Evolutionary conservation across 2,888 invertebrate genomes (phyloP), one percentile per base, ranked within the genome.

Genomic region (Parapristionchus giblindavisi): DNA sequence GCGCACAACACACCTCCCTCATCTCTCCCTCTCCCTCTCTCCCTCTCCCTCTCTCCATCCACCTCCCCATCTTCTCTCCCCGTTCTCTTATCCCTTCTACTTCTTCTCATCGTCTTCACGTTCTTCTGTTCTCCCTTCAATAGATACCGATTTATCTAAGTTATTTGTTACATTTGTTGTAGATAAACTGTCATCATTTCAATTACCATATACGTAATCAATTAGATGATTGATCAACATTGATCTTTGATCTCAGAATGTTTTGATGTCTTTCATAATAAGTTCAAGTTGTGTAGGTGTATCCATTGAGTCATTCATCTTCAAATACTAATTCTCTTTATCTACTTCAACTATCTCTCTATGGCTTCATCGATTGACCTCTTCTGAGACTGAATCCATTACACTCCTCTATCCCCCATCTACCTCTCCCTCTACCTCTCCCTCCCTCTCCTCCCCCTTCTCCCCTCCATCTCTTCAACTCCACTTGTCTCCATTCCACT

Each of bases 351-450:
- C 63, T 43, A 27, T 21, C 14, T 38, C 38, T 24, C 43, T 65
- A 40, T 17, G 24, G 43, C 8, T 43, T 24, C 63, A 65, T 65
- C 63, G 63, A 65, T 65, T 65, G 63, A 65, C 63, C 63, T 65
- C 63, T 43, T 43, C 63, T 63, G n/a, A n/a, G n/a, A n/a, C n/a
- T n/a, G n/a, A n/a, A n/a, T n/a, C n/a, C n/a, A n/a, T 48, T 48
- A 48, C 14, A 48, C 14, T 48, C 21, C 14, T 48, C 21, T 21
- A 11, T 27, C 29, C 58, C 11, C 58, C 27, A 14, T 36, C 70
- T 54, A 29, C 56, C 38, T n/a, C 34, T 71, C 43, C 29, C 71
- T 40, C 71, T 56, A 32, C 58, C 61, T 27, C 56, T 40, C 29
- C 40, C 71, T 40, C 54, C 54, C 27, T 43, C 40, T 71, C 56